These are phyloP conservation scores for Pogonognathellus flavescens DNA, from an alignment of 1,140 invertebrate genomes.

Conservation along the genomic window DNA sequence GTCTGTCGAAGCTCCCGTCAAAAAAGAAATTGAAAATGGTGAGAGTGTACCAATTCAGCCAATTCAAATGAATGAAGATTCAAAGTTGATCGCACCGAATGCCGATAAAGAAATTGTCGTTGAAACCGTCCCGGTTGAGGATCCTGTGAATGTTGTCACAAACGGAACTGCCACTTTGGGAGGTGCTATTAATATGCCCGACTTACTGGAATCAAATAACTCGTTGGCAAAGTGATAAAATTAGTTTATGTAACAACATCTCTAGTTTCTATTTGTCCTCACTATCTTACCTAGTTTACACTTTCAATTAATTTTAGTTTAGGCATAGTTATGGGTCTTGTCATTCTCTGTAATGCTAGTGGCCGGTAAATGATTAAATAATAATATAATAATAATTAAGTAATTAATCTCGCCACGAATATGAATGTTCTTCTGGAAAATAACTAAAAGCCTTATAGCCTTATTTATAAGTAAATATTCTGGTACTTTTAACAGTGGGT, in stretches of 20 bases:
- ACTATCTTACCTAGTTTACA: no score
- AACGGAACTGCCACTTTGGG: background rate
- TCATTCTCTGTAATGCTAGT: no score
- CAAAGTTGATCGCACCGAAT: no score
- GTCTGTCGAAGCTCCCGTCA: background rate
- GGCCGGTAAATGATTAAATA: no score
- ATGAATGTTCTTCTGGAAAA: constrained; percentile 28
- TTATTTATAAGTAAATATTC: constrained; percentile 42
- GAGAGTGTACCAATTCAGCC: background rate
- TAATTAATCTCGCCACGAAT: constrained; percentile 21
- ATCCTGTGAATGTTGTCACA: background rate
- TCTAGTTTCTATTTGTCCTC: no score
- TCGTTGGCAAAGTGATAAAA: no score
- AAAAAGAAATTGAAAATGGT: background rate
- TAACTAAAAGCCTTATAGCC: constrained; percentile 29
- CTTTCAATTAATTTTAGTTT: no score
- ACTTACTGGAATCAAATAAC: background rate
- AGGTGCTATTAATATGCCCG: background rate
- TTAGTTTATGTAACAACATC: no score
- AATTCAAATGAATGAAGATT: no score
- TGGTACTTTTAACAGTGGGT: constrained; percentile 48
- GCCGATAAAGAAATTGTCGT: background rate
- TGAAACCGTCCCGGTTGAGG: background rate
- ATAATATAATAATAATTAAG: constrained; percentile 26
- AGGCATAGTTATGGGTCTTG: no score